A percentile compares a stretch with the other conserved stretches of the same genome.
Evolutionary conservation across 2,888 invertebrate genomes (phyloP).

Genomic region (Lepidonotus clava): DNA sequence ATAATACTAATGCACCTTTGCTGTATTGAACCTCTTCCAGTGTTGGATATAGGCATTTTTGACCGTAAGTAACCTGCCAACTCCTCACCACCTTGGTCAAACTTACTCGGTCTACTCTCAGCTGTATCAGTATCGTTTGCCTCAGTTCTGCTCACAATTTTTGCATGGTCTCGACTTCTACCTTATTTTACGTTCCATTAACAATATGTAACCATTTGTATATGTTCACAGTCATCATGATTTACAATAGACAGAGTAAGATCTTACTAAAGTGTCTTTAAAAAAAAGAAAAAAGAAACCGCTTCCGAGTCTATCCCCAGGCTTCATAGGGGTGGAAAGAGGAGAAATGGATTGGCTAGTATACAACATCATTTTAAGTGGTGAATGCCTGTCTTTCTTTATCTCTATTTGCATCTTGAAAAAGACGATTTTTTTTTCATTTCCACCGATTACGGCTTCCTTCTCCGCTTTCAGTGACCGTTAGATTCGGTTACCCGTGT

Average conservation of each 20-base stretch:
- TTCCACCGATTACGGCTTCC: constrained; percentile 9
- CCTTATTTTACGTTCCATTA: constrained; percentile 49
- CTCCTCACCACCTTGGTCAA: constrained; percentile 53
- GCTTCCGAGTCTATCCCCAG: constrained; percentile 26
- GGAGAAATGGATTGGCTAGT: constrained; percentile 53
- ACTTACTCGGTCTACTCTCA: constrained; percentile 52
- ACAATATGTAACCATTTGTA: constrained; percentile 57
- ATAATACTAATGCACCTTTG: constrained; percentile 58
- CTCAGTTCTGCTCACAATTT: constrained; percentile 54
- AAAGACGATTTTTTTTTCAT: background rate
- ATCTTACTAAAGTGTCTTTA: background rate
- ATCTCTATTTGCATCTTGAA: constrained; percentile 50
- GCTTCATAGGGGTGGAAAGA: constrained; percentile 42
- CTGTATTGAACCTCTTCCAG: constrained; percentile 56
- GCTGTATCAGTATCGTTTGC: constrained; percentile 55
- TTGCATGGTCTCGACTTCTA: constrained; percentile 49
- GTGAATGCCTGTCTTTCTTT: constrained; percentile 51
- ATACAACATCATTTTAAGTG: constrained; percentile 38
- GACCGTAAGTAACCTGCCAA: constrained; percentile 57
- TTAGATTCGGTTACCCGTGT: constrained; percentile 45
- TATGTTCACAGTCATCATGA: constrained; percentile 55
- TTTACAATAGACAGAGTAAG: constrained; percentile 53
- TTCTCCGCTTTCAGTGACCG: constrained; percentile 50
- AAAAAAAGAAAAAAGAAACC: constrained; percentile 27
- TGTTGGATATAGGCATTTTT: constrained; percentile 56